Percentiles rank a stretch among this genome's conserved stretches.
Evolutionary conservation across 1,140 invertebrate species (phyloP).

Genomic region (Drosophila santomea): DNA sequence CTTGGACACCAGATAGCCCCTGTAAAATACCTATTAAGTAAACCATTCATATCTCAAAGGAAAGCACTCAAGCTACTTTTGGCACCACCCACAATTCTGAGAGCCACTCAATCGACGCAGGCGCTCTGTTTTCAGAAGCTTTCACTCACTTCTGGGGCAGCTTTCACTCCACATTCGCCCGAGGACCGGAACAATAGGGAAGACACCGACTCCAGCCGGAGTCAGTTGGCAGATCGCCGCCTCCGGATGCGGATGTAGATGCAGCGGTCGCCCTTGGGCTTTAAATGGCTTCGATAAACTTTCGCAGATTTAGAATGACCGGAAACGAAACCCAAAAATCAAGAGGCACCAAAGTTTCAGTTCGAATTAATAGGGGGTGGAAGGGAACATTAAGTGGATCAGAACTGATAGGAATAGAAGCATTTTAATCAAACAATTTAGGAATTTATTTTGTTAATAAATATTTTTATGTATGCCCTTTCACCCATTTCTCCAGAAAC

Average conservation of each 20-base stretch:
- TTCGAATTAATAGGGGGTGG: not conserved
- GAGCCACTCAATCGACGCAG: slow-evolving; percentile 26
- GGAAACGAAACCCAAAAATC: not conserved
- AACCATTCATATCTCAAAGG: not conserved
- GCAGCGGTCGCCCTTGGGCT: not conserved
- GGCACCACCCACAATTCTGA: slow-evolving; percentile 73
- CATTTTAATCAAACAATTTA: too few species aligned
- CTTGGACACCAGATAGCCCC: too few species aligned
- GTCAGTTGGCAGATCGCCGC: slow-evolving; percentile 21
- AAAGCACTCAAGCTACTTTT: slow-evolving; percentile 43
- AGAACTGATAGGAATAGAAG: too few species aligned
- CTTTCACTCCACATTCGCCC: slow-evolving; percentile 39
- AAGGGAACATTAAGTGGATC: not conserved
- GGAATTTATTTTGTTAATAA: too few species aligned
- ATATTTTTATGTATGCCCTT: too few species aligned
- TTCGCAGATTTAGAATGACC: not conserved
- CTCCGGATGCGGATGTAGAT: slow-evolving; percentile 5
- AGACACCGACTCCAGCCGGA: not conserved
- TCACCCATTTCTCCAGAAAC: too few species aligned
- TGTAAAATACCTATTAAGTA: not conserved
- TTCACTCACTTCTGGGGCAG: slow-evolving; percentile 52
- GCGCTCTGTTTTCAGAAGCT: slow-evolving; percentile 39
- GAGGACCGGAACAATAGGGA: not conserved
- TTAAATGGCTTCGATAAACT: not conserved
- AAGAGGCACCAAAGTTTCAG: not conserved